Conservation (phyloP, 2,797 vertebrate genomes). For the Pseudochirops cupreus region DNA sequence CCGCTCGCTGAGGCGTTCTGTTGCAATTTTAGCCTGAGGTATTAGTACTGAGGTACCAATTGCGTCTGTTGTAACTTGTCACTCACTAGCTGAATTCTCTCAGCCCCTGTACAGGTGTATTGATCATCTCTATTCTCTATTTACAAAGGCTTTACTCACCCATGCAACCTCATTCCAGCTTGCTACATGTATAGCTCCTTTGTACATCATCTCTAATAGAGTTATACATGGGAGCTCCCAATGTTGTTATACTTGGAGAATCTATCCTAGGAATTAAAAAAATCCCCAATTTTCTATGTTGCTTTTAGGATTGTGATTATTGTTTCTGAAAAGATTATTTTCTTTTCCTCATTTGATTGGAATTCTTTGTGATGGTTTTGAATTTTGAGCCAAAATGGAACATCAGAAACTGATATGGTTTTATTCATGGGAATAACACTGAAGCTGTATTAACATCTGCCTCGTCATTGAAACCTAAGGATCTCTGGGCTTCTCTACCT, state of each 20-base stretch:
- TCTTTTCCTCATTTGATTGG: neutral
- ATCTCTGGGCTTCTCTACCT: neutral
- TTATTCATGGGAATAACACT: neutral
- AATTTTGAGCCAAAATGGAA: neutral
- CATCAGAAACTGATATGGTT: neutral
- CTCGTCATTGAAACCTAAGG: neutral
- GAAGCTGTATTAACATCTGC: neutral
- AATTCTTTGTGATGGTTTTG: neutral
- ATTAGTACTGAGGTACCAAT: neutral
- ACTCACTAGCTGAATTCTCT: neutral
- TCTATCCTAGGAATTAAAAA: neutral
- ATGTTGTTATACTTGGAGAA: neutral
- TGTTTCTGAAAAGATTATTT: neutral
- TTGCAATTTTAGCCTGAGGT: neutral
- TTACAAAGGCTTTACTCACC: neutral
- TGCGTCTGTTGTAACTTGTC: neutral
- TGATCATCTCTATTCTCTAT: neutral
- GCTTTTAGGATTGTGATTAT: neutral
- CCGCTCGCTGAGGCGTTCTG: neutral
- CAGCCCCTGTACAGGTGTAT: neutral
- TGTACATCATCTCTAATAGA: neutral
- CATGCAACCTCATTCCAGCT: neutral
- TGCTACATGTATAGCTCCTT: neutral
- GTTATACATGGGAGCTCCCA: neutral
- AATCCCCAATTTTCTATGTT: neutral